Evolutionary conservation across 2,888 invertebrate species (phyloP).

Genomic region (Tupiocoris notatus): DNA sequence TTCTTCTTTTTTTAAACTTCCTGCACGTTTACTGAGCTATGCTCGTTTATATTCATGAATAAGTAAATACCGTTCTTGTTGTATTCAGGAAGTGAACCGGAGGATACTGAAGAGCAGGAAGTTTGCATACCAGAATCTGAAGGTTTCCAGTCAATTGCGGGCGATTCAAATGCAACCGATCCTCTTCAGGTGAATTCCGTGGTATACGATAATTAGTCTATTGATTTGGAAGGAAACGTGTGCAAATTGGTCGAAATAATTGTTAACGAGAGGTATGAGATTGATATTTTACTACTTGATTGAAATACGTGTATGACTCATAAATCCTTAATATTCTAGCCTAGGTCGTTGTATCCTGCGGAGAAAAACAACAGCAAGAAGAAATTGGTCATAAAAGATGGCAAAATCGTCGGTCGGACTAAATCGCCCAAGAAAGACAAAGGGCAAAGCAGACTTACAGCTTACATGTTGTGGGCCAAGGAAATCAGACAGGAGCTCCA

Average conservation of each 20-base stretch:
- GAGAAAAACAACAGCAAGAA: constrained; percentile 70
- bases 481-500: constrained; percentile 74
- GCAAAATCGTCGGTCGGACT: constrained; percentile 63
- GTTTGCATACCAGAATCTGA: constrained; percentile 39
- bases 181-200: constrained; percentile 57
- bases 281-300: too few relatives aligned
- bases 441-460: constrained; percentile 78
- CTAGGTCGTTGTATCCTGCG: constrained; percentile 66
- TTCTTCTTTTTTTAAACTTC: too few relatives aligned
- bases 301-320: too few relatives aligned
- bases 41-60: too few relatives aligned
- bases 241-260: too few relatives aligned
- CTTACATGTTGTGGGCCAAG: constrained; percentile 89
- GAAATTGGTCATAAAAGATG: constrained; percentile 66
- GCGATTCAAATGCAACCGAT: constrained; percentile 52
- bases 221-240: too few relatives aligned
- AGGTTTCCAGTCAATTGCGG: constrained; percentile 58
- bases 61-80: too few relatives aligned
- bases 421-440: constrained; percentile 78
- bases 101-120: constrained; percentile 53
- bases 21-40: too few relatives aligned
- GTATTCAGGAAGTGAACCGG: constrained; percentile 53
- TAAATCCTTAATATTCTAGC: too few relatives aligned
- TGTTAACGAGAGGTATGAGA: too few relatives aligned
- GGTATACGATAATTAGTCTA: too few relatives aligned